phyloP scores from a whole-genome alignment of 2,888 invertebrate genomes.

The Polydrusus cervinus region DNA sequence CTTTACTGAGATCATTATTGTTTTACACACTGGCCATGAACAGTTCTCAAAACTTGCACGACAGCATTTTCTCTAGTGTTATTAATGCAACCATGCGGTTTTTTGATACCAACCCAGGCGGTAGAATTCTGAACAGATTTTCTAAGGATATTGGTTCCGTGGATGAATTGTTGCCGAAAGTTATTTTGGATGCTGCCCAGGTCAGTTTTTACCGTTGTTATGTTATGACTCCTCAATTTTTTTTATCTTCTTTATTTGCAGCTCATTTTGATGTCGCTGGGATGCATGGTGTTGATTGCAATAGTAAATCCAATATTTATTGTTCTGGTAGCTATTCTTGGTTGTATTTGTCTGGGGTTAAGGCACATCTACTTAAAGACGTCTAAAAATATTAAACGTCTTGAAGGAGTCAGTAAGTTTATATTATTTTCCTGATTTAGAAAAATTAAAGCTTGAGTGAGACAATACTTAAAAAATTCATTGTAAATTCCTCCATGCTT shows the following conservation, averaged over 20 bases:
- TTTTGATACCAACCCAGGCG: conserved; percentile 89
- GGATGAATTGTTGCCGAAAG: conserved; percentile 81
- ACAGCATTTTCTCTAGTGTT: conserved; percentile 79
- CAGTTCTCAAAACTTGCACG: conserved; percentile 79
- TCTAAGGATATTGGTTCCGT: conserved; percentile 89
- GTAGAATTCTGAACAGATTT: conserved; percentile 86
- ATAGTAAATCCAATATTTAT: conserved; percentile 73
- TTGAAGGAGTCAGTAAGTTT: conserved; percentile 79
- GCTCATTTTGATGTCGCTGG: conserved; percentile 69
- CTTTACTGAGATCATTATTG: conserved; percentile 76
- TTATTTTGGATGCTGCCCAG: conserved; percentile 64
- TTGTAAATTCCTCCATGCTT: no score
- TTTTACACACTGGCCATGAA: conserved; percentile 78
- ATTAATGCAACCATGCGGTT: conserved; percentile 77
- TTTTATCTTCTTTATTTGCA: not conserved
- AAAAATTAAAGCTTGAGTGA: no score
- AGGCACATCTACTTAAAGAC: conserved; percentile 80
- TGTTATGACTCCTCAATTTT: conserved; percentile 71
- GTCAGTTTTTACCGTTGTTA: conserved; percentile 49
- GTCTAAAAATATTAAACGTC: conserved; percentile 80
- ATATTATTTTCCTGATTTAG: no score
- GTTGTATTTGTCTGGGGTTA: conserved; percentile 72
- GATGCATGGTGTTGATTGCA: conserved; percentile 74
- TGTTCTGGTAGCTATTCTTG: conserved; percentile 71
- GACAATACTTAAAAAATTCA: no score